Conservation (phyloP, 2,113 vertebrate species). For the Cardinalis cardinalis region DNA sequence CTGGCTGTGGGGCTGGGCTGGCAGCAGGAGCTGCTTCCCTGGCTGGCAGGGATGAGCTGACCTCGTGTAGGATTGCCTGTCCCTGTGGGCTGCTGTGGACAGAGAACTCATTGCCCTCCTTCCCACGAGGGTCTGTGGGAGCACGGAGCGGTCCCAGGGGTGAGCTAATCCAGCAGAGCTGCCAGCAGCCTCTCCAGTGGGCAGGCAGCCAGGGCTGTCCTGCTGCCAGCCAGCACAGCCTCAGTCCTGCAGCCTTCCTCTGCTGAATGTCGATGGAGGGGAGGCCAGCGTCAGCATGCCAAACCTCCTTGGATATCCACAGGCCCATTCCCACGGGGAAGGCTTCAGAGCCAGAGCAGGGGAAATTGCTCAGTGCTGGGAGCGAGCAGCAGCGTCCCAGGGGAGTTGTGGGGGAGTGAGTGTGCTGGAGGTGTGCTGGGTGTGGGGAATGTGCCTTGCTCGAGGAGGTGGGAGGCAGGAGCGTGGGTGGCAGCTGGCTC, state of each 20-base stretch:
- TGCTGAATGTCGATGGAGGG: not conserved
- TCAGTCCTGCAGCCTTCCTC: not conserved
- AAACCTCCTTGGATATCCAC: not conserved
- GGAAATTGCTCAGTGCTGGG: not conserved
- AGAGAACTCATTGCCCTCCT: not conserved
- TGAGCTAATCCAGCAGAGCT: constrained; percentile 51
- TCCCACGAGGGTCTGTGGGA: not conserved
- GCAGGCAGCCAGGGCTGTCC: constrained; percentile 44
- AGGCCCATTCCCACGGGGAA: not conserved
- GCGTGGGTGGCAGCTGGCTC: not conserved
- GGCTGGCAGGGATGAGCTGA: not conserved
- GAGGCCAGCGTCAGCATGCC: not conserved
- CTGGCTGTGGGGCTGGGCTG: constrained; percentile 24
- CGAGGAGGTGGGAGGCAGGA: constrained; percentile 15
- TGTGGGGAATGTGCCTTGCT: not conserved
- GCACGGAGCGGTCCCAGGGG: not conserved
- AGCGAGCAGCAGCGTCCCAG: not conserved
- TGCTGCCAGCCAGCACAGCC: not conserved
- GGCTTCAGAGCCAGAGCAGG: not conserved
- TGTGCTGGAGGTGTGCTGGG: not conserved
- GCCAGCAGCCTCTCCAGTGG: constrained; percentile 41
- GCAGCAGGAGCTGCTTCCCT: not conserved
- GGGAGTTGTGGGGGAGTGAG: not conserved
- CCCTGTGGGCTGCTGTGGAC: not conserved
- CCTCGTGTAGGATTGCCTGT: not conserved